Evolutionary conservation across 1,140 invertebrate species (phyloP).

Genomic region (Neotoxoptera formosana): DNA sequence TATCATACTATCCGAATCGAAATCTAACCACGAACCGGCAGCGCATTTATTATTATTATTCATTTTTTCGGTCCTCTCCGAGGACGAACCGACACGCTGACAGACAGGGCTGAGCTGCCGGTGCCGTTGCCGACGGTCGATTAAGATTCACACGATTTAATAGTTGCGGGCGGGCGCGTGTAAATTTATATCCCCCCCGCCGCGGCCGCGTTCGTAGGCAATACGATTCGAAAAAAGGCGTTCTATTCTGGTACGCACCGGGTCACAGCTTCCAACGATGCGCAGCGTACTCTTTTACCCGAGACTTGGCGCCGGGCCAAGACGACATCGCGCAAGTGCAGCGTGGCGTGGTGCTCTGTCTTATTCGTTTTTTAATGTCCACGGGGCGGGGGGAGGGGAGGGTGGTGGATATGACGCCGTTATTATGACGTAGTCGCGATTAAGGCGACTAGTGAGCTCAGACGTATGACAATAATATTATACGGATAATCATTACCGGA

Average conservation of each 20-base stretch:
- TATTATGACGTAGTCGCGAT: not conserved
- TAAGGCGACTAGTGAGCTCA: no score
- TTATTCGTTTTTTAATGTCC: not conserved
- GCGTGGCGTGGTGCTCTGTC: not conserved
- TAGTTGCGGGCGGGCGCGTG: not conserved
- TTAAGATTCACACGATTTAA: not conserved
- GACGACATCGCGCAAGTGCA: not conserved
- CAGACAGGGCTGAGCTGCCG: not conserved
- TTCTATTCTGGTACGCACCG: constrained; percentile 15
- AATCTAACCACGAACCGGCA: not conserved
- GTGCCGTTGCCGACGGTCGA: not conserved
- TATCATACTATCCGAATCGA: not conserved
- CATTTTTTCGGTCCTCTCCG: not conserved
- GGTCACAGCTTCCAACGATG: not conserved
- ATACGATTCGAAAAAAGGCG: not conserved
- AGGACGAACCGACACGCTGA: no score
- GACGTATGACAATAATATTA: not conserved
- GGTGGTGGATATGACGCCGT: not conserved
- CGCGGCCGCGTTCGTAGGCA: not conserved
- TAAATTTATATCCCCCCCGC: not conserved
- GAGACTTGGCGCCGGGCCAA: not conserved
- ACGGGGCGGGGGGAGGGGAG: no score
- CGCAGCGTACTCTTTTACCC: not conserved
- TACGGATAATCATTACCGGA: not conserved
- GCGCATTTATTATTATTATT: not conserved